These are phyloP conservation scores for Cerceris rybyensis DNA, from an alignment of 2,888 invertebrate genomes.

Conservation along the genomic window DNA sequence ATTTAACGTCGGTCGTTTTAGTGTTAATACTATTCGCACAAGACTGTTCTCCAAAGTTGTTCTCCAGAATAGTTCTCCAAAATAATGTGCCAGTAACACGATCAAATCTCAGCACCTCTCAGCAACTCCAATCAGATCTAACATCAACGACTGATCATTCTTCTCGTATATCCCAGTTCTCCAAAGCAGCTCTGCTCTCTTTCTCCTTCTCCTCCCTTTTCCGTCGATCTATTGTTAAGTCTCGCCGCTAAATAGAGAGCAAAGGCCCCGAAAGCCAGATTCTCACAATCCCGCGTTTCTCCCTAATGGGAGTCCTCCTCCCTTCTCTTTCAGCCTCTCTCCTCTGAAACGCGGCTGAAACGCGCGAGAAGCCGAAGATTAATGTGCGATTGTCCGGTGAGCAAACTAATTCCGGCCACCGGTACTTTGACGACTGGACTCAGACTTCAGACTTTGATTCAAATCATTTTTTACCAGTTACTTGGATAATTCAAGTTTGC, in stretches of 20 bases:
- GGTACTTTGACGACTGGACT: neutral
- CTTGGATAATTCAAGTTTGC: too few species aligned
- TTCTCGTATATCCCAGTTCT: too few species aligned
- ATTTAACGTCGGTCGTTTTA: too few species aligned
- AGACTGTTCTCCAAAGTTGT: too few species aligned
- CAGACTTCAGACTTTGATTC: too few species aligned
- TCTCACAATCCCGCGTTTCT: neutral
- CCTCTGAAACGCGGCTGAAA: neutral
- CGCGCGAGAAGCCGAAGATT: constrained; percentile 55
- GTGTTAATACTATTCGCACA: too few species aligned
- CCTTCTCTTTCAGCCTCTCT: neutral
- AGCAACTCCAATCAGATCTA: too few species aligned
- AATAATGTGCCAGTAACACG: too few species aligned
- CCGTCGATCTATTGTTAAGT: neutral
- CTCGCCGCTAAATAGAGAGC: neutral
- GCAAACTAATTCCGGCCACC: constrained; percentile 43
- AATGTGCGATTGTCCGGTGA: constrained; percentile 67
- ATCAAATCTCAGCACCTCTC: too few species aligned
- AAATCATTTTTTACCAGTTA: too few species aligned
- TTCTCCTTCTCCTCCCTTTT: neutral
- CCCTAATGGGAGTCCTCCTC: constrained; percentile 14
- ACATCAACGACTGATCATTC: too few species aligned
- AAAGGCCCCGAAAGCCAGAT: neutral
- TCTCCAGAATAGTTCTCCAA: too few species aligned
- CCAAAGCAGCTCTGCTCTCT: neutral